Conservation (phyloP, 2,888 invertebrate genomes). For the Parnassius orleans region DNA sequence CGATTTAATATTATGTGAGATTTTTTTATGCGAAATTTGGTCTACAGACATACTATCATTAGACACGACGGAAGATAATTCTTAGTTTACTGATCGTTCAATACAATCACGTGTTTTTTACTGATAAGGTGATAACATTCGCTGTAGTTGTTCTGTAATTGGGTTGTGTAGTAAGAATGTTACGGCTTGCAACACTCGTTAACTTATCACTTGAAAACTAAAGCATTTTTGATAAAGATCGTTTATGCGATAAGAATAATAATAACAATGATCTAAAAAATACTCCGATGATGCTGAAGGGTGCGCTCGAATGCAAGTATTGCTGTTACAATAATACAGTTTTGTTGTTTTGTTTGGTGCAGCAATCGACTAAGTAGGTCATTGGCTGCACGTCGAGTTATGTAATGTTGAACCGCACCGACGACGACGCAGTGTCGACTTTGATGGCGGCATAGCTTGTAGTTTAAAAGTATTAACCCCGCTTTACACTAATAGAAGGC, state of each 20-base stretch:
- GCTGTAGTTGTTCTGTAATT: conserved; percentile 34
- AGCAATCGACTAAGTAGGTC: conserved; percentile 65
- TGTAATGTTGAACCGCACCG: conserved; percentile 52
- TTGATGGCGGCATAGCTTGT: conserved; percentile 33
- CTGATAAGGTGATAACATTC: conserved; percentile 37
- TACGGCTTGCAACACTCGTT: conserved; percentile 42
- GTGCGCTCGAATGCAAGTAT: conserved; percentile 7
- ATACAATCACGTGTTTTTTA: conserved; percentile 23
- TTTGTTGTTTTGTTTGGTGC: conserved; percentile 55
- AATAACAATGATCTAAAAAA: background rate
- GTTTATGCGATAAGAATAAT: conserved; percentile 24
- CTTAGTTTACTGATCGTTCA: conserved; percentile 11
- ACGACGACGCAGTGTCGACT: conserved; percentile 23
- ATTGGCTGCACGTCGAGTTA: conserved; percentile 74
- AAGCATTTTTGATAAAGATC: conserved; percentile 24
- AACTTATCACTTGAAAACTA: conserved; percentile 25
- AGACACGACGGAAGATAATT: background rate
- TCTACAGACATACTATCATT: background rate
- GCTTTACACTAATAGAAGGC: conserved; percentile 36
- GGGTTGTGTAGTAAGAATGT: conserved; percentile 47
- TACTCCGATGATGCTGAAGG: conserved; percentile 12
- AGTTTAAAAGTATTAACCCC: conserved; percentile 33
- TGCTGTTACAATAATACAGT: conserved; percentile 38
- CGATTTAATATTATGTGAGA: no score
- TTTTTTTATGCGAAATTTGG: background rate